Conservation (phyloP, 1,140 invertebrate genomes). For the Aphelinus atriplicis region DNA sequence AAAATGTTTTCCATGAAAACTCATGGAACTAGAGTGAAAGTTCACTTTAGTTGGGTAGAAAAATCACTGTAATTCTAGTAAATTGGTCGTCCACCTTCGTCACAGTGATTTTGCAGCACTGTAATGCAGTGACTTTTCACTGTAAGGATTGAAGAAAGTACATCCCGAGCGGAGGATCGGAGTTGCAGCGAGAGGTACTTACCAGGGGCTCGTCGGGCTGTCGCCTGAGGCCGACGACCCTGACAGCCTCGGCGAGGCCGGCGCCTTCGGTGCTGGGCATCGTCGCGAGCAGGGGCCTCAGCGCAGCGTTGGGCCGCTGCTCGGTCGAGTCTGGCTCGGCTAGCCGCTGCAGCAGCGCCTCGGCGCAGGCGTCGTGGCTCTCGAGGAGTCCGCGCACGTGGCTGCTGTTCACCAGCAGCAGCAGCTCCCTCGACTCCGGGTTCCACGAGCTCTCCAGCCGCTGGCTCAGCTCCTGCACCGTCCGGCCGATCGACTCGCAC, state of each 20-base stretch:
- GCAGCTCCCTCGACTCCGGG: slow-evolving; percentile 53
- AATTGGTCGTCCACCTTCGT: no score
- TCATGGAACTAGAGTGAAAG: no score
- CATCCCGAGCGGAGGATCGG: no score
- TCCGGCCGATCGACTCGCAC: slow-evolving; percentile 56
- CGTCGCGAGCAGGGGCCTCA: slow-evolving; percentile 27
- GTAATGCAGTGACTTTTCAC: no score
- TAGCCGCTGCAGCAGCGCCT: not conserved
- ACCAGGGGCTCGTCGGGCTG: slow-evolving; percentile 90
- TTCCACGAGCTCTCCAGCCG: slow-evolving; percentile 47
- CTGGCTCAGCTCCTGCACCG: slow-evolving; percentile 55
- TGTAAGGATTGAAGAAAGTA: no score
- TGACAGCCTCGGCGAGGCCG: slow-evolving; percentile 68
- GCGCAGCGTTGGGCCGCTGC: not conserved
- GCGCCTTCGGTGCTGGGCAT: slow-evolving; percentile 55
- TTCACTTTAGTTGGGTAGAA: no score
- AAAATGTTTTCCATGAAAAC: no score
- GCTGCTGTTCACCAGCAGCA: slow-evolving; percentile 54
- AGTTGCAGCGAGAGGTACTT: slow-evolving; percentile 42
- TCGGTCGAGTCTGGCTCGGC: not conserved
- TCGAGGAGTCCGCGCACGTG: slow-evolving; percentile 68
- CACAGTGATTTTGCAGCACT: no score
- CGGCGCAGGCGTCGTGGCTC: slow-evolving; percentile 75
- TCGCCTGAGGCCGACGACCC: slow-evolving; percentile 90
- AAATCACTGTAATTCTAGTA: no score